Percentiles rank a stretch among this genome's conserved stretches.
phyloP scores from a whole-genome alignment of 2,113 vertebrate genomes.

The Alligator mississippiensis region DNA sequence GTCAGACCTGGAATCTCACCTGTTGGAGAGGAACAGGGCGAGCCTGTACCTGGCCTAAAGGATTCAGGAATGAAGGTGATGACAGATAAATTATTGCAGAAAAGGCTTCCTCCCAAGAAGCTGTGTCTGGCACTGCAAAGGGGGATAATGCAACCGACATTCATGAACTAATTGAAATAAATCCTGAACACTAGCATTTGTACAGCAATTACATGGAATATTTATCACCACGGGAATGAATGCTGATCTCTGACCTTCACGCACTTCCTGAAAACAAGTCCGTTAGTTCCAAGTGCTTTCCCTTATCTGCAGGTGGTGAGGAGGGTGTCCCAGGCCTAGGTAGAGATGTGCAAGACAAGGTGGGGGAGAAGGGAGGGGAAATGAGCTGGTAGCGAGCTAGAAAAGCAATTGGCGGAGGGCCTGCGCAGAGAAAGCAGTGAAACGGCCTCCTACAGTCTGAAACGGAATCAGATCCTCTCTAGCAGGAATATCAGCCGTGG shows the following conservation, averaged over 20 bases:
- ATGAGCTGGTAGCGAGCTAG: conserved; percentile 18
- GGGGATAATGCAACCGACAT: conserved; percentile 19
- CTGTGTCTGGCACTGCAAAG: background rate
- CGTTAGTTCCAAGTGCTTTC: conserved; percentile 46
- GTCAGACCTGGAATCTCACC: conserved; percentile 22
- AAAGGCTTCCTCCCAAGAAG: conserved; percentile 40
- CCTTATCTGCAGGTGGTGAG: background rate
- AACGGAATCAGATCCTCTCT: background rate
- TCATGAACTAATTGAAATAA: conserved; percentile 51
- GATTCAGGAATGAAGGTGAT: conserved; percentile 33
- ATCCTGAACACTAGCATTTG: conserved; percentile 47
- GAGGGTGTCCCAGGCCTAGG: background rate
- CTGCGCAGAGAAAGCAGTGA: conserved; percentile 3
- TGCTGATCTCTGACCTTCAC: conserved; percentile 38
- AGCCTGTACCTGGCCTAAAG: conserved; percentile 35
- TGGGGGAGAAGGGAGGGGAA: background rate
- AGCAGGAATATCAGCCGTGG: no score
- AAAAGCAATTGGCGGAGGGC: conserved; percentile 25
- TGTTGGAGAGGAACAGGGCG: conserved; percentile 19
- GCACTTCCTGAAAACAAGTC: conserved; percentile 33
- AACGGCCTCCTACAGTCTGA: background rate
- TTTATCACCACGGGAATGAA: conserved; percentile 40
- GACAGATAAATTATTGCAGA: conserved; percentile 39
- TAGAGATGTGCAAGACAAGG: conserved; percentile 2
- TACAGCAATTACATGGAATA: conserved; percentile 39